A percentile compares a stretch with the other conserved stretches of the same genome.
These are phyloP conservation scores for Neosilurus mollespiculum DNA, from an alignment of 2,797 vertebrate species.

Conservation along the genomic window DNA sequence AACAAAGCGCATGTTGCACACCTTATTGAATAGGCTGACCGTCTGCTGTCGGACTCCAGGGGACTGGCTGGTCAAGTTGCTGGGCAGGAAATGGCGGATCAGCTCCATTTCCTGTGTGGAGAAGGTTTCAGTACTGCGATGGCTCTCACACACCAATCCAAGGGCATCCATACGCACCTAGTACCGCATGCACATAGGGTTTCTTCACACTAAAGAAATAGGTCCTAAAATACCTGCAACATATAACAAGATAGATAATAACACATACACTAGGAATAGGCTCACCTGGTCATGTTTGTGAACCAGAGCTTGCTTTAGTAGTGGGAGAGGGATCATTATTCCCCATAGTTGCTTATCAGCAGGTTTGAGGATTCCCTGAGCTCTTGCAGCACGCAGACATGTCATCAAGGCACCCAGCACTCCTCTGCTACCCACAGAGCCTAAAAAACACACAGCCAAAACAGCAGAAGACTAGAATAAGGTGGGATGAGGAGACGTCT, in stretches of 20 bases:
- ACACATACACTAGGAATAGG: neutral
- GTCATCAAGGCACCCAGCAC: slow-evolving; percentile 90
- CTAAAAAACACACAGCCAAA: slow-evolving; percentile 50
- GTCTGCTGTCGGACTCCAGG: slow-evolving; percentile 89
- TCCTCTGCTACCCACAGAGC: slow-evolving; percentile 75
- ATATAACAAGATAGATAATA: neutral
- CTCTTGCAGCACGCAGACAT: slow-evolving; percentile 85
- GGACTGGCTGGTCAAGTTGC: slow-evolving; percentile 88
- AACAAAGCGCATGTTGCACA: slow-evolving; percentile 56
- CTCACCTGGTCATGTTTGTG: slow-evolving; percentile 92
- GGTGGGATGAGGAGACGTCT: neutral
- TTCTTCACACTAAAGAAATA: neutral
- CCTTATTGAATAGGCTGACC: slow-evolving; percentile 89
- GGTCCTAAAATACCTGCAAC: neutral
- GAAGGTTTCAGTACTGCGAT: slow-evolving; percentile 87
- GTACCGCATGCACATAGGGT: neutral
- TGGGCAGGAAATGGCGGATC: slow-evolving; percentile 80
- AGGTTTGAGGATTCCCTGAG: slow-evolving; percentile 82
- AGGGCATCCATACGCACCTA: slow-evolving; percentile 92
- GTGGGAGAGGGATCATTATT: slow-evolving; percentile 75
- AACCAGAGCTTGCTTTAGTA: slow-evolving; percentile 83
- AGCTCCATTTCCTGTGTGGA: slow-evolving; percentile 84
- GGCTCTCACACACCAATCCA: slow-evolving; percentile 90
- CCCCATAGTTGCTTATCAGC: slow-evolving; percentile 74
- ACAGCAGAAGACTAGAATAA: neutral